Evolutionary conservation across 2,797 vertebrate species (phyloP).

Genomic region (Tenualosa thibaudeaui): DNA sequence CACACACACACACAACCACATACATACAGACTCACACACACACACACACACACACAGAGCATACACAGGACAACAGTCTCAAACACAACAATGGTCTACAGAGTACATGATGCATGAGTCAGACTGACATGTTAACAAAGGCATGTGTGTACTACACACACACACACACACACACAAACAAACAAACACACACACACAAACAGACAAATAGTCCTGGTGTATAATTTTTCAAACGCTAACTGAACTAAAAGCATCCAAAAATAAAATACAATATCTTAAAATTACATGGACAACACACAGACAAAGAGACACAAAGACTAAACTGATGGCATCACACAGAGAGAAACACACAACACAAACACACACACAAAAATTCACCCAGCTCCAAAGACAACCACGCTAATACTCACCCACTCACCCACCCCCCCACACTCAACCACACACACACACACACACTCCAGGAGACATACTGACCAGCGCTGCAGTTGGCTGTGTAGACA

Average conservation of each 20-base stretch:
- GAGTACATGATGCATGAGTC: not conserved
- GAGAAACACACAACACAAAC: not conserved
- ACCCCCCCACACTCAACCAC: not conserved
- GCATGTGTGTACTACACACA: not conserved
- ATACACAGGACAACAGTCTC: not conserved
- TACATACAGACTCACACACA: not conserved
- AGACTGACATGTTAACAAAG: not conserved
- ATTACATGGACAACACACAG: not conserved
- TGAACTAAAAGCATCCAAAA: not conserved
- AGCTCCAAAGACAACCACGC: not conserved
- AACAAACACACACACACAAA: not conserved
- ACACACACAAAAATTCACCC: not conserved
- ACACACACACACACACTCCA: not conserved
- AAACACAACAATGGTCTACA: not conserved
- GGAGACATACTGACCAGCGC: slow-evolving; percentile 70
- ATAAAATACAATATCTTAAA: no score
- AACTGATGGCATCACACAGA: not conserved
- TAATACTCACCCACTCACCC: not conserved
- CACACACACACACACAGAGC: not conserved
- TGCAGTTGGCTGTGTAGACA: slow-evolving; percentile 87
- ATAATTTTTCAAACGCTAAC: not conserved
- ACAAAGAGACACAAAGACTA: not conserved
- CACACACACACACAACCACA: not conserved
- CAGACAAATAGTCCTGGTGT: not conserved
- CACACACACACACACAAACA: not conserved